Percentiles rank a stretch among this genome's conserved stretches.
Evolutionary conservation across 2,888 invertebrate genomes (phyloP).

Genomic region (Ochlodes sylvanus): DNA sequence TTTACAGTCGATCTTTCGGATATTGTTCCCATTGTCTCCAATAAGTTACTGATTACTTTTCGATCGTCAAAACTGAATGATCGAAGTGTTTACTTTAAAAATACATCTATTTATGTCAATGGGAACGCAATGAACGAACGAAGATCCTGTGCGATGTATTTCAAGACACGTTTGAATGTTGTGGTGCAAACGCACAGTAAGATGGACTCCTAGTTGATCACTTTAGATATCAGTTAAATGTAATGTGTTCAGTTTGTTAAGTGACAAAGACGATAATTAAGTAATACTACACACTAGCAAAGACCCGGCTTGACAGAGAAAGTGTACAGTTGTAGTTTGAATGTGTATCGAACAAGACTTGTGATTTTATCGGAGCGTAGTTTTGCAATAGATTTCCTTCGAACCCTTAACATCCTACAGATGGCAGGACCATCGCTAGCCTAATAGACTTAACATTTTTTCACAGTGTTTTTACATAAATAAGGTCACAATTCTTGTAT

Average conservation of each 20-base stretch:
- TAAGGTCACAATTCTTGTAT: conserved; percentile 68
- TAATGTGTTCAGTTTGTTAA: conserved; percentile 31
- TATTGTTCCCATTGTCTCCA: no score
- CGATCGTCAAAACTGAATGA: no score
- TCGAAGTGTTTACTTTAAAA: no score
- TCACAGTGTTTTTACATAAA: conserved; percentile 33
- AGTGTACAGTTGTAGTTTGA: conserved; percentile 49
- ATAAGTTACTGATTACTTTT: no score
- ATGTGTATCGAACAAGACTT: conserved; percentile 54
- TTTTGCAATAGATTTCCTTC: conserved; percentile 27
- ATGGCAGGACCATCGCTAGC: conserved; percentile 54
- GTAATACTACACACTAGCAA: conserved; percentile 57
- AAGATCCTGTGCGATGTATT: no score
- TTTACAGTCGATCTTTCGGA: no score
- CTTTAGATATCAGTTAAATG: background rate
- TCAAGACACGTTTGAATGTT: no score
- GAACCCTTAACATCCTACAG: conserved; percentile 39
- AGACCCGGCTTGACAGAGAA: conserved; percentile 50
- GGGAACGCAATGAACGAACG: no score
- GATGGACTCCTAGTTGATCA: background rate
- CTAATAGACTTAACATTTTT: conserved; percentile 25
- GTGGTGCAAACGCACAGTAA: background rate
- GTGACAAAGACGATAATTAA: conserved; percentile 34
- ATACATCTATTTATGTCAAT: no score
- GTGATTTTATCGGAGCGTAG: conserved; percentile 49